phyloP scores from a whole-genome alignment of 2,888 invertebrate genomes.

The Apamea crenata region DNA sequence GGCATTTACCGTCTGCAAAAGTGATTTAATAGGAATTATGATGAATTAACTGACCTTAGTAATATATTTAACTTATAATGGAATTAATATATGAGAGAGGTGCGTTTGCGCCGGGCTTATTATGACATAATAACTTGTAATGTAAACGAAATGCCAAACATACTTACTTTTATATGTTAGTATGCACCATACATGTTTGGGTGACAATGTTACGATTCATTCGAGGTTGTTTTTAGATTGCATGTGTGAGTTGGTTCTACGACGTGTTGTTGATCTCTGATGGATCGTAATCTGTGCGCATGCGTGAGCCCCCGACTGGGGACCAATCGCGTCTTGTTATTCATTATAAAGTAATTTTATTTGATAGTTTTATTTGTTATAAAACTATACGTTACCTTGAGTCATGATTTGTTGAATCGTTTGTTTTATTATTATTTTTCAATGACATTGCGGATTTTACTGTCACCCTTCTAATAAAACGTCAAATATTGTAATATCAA shows the following conservation, averaged over 20 bases:
- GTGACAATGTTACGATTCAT: conserved; percentile 78
- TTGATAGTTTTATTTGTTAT: conserved; percentile 86
- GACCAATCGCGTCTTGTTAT: conserved; percentile 79
- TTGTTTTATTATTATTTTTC: conserved; percentile 89
- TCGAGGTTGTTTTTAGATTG: conserved; percentile 67
- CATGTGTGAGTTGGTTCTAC: conserved; percentile 50
- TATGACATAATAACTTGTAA: conserved; percentile 73
- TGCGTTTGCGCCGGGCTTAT: conserved; percentile 66
- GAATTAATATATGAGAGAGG: conserved; percentile 74
- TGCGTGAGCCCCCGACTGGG: conserved; percentile 41
- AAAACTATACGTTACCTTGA: conserved; percentile 89
- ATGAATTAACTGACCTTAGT: conserved; percentile 84
- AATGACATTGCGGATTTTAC: conserved; percentile 89
- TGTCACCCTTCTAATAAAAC: conserved; percentile 90
- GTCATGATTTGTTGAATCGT: conserved; percentile 90
- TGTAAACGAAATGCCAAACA: conserved; percentile 84
- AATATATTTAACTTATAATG: conserved; percentile 82
- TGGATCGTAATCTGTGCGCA: conserved; percentile 68
- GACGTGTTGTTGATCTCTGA: conserved; percentile 65
- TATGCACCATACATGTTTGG: conserved; percentile 79
- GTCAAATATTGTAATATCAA: conserved; percentile 86
- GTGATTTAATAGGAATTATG: conserved; percentile 87
- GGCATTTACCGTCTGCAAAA: conserved; percentile 90
- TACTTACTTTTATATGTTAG: conserved; percentile 75
- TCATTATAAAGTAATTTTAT: conserved; percentile 85